Percentiles rank a stretch among this genome's conserved stretches.
Conservation (phyloP, 1,140 invertebrate genomes). For the Formica selysi region DNA sequence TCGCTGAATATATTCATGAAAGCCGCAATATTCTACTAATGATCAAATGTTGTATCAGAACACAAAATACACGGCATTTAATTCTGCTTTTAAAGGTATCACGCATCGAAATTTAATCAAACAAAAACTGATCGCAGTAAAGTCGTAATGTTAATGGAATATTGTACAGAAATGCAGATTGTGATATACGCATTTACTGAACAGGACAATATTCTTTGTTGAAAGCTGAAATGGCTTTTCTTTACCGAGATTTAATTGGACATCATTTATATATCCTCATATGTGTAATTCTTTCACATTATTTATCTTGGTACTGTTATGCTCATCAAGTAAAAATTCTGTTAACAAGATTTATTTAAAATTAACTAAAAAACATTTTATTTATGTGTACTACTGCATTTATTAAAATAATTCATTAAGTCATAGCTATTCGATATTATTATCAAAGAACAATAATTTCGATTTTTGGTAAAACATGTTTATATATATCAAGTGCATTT, state of each 20-base stretch:
- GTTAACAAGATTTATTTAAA: background rate
- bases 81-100: conserved; percentile 23
- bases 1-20: conserved; percentile 7
- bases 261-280: background rate
- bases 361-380: background rate
- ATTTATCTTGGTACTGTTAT: background rate
- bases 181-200: background rate
- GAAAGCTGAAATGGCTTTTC: background rate
- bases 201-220: conserved; percentile 1
- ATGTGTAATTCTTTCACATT: background rate
- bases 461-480: background rate
- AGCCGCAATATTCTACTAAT: conserved; percentile 21
- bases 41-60: conserved; percentile 1
- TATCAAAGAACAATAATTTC: background rate
- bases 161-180: background rate
- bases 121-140: conserved; percentile 11
- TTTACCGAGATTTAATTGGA: conserved; percentile 21
- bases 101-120: conserved; percentile 1
- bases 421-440: background rate
- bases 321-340: background rate
- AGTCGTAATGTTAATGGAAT: conserved; percentile 26
- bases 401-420: background rate
- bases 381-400: background rate
- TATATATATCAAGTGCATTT: background rate
- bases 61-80: conserved; percentile 19